Percentiles rank a stretch among this genome's conserved stretches.
Conservation (phyloP, 2,888 invertebrate genomes). For the Eurytoma californica region DNA sequence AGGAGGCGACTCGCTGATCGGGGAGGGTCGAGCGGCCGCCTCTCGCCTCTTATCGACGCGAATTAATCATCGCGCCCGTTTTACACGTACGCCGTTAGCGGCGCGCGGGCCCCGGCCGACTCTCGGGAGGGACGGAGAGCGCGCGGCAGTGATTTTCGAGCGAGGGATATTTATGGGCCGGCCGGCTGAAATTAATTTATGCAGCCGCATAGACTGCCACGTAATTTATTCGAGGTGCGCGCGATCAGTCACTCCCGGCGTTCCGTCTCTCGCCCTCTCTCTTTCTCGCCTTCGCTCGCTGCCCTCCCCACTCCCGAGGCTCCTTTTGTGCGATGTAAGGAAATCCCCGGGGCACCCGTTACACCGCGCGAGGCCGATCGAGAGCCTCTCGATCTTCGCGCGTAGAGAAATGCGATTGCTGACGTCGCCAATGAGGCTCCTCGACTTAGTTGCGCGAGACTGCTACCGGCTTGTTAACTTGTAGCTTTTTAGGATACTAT, state of each 20-base stretch:
- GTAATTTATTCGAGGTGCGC: conserved; percentile 72
- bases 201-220: conserved; percentile 72
- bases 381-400: conserved; percentile 5
- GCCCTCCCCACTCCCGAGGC: background rate
- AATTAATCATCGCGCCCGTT: conserved; percentile 22
- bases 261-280: background rate
- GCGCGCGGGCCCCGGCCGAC: background rate
- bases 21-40: background rate
- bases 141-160: conserved; percentile 64
- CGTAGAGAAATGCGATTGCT: no score
- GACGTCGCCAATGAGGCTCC: no score
- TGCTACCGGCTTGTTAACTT: no score
- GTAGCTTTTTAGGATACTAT: no score
- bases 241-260: conserved; percentile 69
- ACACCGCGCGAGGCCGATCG: background rate
- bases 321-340: conserved; percentile 35
- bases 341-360: conserved; percentile 31
- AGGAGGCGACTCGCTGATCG: conserved; percentile 23
- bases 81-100: background rate
- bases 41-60: conserved; percentile 15
- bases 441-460: no score
- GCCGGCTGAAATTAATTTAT: conserved; percentile 73
- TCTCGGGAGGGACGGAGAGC: background rate
- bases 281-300: background rate
- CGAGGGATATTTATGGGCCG: conserved; percentile 70